Conservation (phyloP, 37 sponge, comb jelly and placozoan species). For the Axinella damicornis region DNA sequence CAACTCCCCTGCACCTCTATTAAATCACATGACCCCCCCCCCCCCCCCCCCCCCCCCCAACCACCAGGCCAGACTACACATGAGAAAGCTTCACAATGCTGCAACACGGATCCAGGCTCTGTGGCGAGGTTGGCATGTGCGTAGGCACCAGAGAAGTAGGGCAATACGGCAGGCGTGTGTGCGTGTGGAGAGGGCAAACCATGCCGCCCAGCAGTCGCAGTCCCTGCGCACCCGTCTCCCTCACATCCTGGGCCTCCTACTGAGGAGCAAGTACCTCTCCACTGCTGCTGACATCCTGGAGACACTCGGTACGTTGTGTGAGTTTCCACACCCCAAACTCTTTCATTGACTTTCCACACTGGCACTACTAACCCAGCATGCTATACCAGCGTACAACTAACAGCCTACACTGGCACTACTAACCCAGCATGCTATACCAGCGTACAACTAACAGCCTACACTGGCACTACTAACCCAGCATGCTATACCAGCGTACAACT, state of each 20-base stretch:
- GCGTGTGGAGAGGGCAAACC: slow-evolving; percentile 43
- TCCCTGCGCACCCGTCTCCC: slow-evolving; percentile 37
- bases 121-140: slow-evolving; percentile 63
- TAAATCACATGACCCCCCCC: too few relatives aligned
- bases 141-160: slow-evolving; percentile 4
- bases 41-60: too few relatives aligned
- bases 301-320: slow-evolving; percentile 64
- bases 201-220: slow-evolving; percentile 20
- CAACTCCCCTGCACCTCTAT: neutral
- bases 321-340: neutral
- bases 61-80: too few relatives aligned
- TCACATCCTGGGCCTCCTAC: slow-evolving; percentile 34
- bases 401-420: too few relatives aligned
- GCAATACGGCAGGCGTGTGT: slow-evolving; percentile 14
- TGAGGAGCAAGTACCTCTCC: slow-evolving; percentile 64
- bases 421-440: too few relatives aligned
- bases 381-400: too few relatives aligned
- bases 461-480: too few relatives aligned
- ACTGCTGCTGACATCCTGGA: slow-evolving; percentile 48
- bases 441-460: too few relatives aligned
- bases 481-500: too few relatives aligned
- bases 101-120: slow-evolving; percentile 12
- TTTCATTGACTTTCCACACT: too few relatives aligned
- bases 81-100: too few relatives aligned
- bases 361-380: too few relatives aligned